Base-by-base conservation (phyloP, 2,113 vertebrate species). In the Pterocles burchelli region DNA sequence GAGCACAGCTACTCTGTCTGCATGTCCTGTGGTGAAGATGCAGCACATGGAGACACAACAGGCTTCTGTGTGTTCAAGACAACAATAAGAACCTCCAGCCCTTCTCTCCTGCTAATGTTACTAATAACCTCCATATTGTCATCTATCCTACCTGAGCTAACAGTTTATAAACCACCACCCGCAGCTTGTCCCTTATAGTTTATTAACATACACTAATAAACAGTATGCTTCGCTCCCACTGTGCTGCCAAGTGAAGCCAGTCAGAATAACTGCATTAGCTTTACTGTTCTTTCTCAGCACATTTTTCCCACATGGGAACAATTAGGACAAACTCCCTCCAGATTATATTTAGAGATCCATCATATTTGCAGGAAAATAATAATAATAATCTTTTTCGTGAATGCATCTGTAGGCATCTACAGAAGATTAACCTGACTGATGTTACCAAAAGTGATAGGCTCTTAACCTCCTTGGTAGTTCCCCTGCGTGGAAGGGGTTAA, bases 151-250 rank as follows among this genome's bases (percentile, higher is more conserved):
- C 97, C 97, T 97, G 96, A 97, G 93, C 89, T 79, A 66, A 88
- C 33, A 41, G 95, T 83, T 96, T 96, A 70, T 45, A 70, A 52
- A 68, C 73, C 43, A 9, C 95, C 94, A 95, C 96, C 97, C 59
- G 91, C 51, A 80, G 95, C 92, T 84, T 63, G 87, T 94, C 96
- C 92, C 95, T 96, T 89, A 94, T 48, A 92, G 96, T 97, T 97
- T 97, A 98, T 98, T 98, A 98, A 97, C 96, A 96, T 92, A 95
- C 92, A 86, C 97, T 97, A 97, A 98, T 97, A 98, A 98, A 97
- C 94, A 94, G 93, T 17, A 45, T 4, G 59, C 92, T 55, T 79
- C 95, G 33, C 97, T 95, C 97, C 97, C 96, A 88, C 82, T 21
- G 91, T 22, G 89, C 95, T 71, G 55, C 93, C 90, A 68, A 94